Percentiles rank a stretch among this genome's conserved stretches.
phyloP scores from a whole-genome alignment of 2,113 vertebrate species.

The Ophthalmotilapia sp. region DNA sequence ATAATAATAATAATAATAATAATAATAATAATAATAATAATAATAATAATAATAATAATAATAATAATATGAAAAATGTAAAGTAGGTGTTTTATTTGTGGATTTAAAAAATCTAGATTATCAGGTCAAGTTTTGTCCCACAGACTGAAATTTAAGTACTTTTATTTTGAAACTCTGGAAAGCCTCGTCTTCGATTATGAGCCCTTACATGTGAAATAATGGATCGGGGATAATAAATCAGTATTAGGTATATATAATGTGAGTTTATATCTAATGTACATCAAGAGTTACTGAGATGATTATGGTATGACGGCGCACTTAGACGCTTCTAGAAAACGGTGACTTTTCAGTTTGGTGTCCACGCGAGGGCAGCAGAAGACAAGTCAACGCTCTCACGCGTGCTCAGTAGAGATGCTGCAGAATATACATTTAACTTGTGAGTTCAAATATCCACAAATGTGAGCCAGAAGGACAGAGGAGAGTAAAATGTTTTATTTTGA shows the following conservation, averaged over 20 bases:
- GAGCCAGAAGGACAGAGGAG: not conserved
- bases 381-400: not conserved
- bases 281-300: not conserved
- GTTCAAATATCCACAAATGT: not conserved
- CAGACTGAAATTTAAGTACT: not conserved
- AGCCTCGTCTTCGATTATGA: not conserved
- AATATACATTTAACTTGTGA: not conserved
- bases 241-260: not conserved
- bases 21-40: too few relatives aligned
- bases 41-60: too few relatives aligned
- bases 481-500: not conserved
- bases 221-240: not conserved
- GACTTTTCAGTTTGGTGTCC: not conserved
- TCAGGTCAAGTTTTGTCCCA: not conserved
- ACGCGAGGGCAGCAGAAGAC: slow-evolving; percentile 6
- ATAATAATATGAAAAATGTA: not conserved
- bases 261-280: not conserved
- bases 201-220: accelerated
- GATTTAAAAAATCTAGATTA: not conserved
- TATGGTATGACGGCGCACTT: accelerated
- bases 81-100: not conserved
- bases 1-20: too few relatives aligned
- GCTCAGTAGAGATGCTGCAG: not conserved
- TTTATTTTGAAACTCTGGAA: not conserved
- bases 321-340: not conserved